phyloP scores from a whole-genome alignment of 2,888 invertebrate species.

The Pegoplata infirma region DNA sequence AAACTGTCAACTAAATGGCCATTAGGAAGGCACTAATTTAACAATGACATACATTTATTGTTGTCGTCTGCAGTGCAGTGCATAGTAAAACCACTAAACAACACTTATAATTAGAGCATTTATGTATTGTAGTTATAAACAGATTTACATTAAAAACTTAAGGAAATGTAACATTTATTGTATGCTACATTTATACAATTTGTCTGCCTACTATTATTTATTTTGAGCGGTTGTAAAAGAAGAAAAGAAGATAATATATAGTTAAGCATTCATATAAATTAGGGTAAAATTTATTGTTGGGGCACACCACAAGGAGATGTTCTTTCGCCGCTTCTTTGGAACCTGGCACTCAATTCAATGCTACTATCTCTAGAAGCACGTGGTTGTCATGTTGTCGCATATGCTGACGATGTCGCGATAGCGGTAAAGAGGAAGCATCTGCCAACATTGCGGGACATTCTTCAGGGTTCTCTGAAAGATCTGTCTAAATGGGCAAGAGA shows the following conservation, averaged over 20 bases:
- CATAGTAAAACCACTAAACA: constrained; percentile 14
- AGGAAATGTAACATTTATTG: constrained; percentile 56
- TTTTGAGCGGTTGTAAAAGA: constrained; percentile 39
- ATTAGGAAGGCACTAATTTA: constrained; percentile 51
- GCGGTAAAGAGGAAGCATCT: too few species aligned
- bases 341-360: too few species aligned
- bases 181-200: constrained; percentile 48
- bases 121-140: constrained; percentile 47
- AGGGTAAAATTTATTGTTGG: neutral
- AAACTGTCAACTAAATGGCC: constrained; percentile 56
- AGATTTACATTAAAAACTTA: constrained; percentile 43
- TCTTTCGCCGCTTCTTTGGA: too few species aligned
- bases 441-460: too few species aligned
- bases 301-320: too few species aligned
- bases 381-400: too few species aligned
- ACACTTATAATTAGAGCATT: constrained; percentile 59
- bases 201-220: constrained; percentile 43
- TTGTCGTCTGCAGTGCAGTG: neutral
- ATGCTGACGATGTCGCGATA: too few species aligned
- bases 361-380: too few species aligned
- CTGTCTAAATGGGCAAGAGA: too few species aligned
- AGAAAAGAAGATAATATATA: constrained; percentile 37
- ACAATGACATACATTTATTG: constrained; percentile 42
- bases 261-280: neutral
- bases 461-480: too few species aligned